phyloP scores from a whole-genome alignment of 2,888 invertebrate species.

The Trachelus tabidus region DNA sequence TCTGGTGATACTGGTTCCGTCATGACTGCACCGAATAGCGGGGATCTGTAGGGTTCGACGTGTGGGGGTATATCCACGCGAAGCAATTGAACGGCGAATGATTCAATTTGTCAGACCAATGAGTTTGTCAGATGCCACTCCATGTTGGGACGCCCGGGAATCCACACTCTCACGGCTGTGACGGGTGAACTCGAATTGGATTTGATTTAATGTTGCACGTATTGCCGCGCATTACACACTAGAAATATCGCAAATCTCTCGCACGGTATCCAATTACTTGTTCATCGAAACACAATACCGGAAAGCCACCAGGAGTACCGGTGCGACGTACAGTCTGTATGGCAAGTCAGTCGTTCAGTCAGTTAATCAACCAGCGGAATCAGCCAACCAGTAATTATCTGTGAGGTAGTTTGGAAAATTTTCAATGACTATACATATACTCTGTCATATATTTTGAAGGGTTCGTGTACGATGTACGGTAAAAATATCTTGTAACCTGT shows the following conservation, averaged over 20 bases:
- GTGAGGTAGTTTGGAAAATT: background rate
- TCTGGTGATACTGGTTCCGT: background rate
- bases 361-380: background rate
- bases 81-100: slow-evolving; percentile 66
- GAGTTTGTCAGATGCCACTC: slow-evolving; percentile 66
- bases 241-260: slow-evolving; percentile 62
- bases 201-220: slow-evolving; percentile 64
- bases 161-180: slow-evolving; percentile 4
- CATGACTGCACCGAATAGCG: background rate
- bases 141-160: slow-evolving; percentile 42
- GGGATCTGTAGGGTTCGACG: slow-evolving; percentile 20
- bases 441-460: background rate
- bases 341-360: background rate
- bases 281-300: slow-evolving; percentile 44
- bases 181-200: slow-evolving; percentile 58
- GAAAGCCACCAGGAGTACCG: slow-evolving; percentile 17
- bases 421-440: background rate
- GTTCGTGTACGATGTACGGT: background rate
- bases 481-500: background rate
- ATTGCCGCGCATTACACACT: slow-evolving; percentile 61
- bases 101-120: slow-evolving; percentile 66
- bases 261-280: slow-evolving; percentile 53
- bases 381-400: background rate
- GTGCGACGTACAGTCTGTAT: background rate
- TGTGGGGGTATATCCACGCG: slow-evolving; percentile 47